These are phyloP conservation scores for Geotrupes spiniger DNA, from an alignment of 2,888 invertebrate genomes.

Conservation along the genomic window DNA sequence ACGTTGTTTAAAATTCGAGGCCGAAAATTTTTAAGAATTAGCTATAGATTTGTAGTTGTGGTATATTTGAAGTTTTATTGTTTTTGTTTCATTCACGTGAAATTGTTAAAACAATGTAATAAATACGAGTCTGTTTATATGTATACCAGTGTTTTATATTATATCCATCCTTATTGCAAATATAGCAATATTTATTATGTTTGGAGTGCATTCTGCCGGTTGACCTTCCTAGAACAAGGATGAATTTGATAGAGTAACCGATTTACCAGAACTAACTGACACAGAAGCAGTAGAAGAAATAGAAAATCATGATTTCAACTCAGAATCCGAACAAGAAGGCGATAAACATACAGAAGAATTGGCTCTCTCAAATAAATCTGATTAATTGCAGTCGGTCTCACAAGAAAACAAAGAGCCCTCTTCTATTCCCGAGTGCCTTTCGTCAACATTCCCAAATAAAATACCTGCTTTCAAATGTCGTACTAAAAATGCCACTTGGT, in stretches of 20 bases:
- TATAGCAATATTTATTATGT: too few species aligned
- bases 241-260: background rate
- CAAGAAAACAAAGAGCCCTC: background rate
- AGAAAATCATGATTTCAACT: background rate
- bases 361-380: background rate
- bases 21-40: too few species aligned
- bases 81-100: too few species aligned
- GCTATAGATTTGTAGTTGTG: too few species aligned
- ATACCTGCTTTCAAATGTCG: constrained; percentile 1
- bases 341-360: constrained; percentile 1
- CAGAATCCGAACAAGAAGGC: constrained; percentile 2
- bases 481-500: background rate
- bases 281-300: background rate
- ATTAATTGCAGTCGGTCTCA: constrained; percentile 1
- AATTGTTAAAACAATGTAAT: too few species aligned
- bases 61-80: too few species aligned
- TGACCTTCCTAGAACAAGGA: too few species aligned
- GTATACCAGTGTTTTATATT: too few species aligned
- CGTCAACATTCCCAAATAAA: background rate
- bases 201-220: too few species aligned
- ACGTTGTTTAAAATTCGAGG: too few species aligned
- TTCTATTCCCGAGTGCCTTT: constrained; percentile 2
- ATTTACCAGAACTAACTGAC: constrained; percentile 1
- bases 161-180: too few species aligned
- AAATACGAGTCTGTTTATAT: too few species aligned